phyloP scores from a whole-genome alignment of 2,113 vertebrate species.

The Elephas maximus region DNA sequence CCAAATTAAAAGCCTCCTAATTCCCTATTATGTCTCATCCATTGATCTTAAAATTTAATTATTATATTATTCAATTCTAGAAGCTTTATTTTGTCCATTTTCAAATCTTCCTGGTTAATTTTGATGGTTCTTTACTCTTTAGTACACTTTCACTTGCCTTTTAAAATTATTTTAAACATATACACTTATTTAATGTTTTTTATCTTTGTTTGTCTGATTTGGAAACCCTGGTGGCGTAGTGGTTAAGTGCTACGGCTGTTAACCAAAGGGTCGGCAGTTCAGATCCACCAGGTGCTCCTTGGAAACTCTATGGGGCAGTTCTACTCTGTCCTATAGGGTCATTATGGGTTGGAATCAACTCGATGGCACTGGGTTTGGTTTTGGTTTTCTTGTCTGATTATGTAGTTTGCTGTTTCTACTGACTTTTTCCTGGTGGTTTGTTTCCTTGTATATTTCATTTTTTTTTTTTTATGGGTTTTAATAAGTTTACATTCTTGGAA shows the following conservation, averaged over 20 bases:
- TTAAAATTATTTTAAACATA: neutral
- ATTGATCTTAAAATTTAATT: constrained; percentile 4
- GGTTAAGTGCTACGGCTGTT: no score
- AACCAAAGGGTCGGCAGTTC: no score
- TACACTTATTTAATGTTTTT: neutral
- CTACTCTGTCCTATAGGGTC: no score
- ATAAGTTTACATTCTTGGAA: neutral
- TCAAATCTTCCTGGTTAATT: neutral
- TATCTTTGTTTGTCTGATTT: neutral
- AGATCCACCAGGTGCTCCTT: no score
- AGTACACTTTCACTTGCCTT: neutral
- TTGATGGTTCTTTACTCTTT: neutral
- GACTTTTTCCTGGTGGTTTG: neutral
- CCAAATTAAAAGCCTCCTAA: neutral
- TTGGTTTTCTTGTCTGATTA: neutral
- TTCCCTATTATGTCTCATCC: neutral
- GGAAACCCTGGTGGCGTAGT: no score
- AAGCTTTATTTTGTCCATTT: neutral
- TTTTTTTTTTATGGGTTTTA: neutral
- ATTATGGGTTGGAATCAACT: no score
- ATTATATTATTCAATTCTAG: neutral
- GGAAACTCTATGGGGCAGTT: no score
- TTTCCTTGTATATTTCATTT: neutral
- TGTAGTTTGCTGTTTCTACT: neutral
- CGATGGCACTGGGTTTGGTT: no score